Conservation (phyloP, 2,797 vertebrate genomes). For the Halcyon chelicuti region DNA sequence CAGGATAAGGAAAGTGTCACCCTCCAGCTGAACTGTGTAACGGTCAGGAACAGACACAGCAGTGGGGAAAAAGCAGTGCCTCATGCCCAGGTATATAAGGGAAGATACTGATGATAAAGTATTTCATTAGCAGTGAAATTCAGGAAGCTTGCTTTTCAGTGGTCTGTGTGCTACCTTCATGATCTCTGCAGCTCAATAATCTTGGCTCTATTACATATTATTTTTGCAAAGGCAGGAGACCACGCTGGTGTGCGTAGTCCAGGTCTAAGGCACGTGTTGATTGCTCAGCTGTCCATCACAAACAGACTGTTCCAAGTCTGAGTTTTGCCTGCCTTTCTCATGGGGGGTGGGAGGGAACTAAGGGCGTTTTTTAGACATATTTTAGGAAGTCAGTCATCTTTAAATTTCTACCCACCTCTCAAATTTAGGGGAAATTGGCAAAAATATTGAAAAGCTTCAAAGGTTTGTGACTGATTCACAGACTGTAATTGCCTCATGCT, state of each 20-base stretch:
- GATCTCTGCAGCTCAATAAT: neutral
- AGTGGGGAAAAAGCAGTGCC: neutral
- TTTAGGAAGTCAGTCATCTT: neutral
- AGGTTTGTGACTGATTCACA: neutral
- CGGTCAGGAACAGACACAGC: neutral
- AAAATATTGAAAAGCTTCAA: neutral
- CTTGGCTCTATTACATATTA: neutral
- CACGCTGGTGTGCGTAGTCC: neutral
- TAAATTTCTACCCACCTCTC: neutral
- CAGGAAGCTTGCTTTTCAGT: neutral
- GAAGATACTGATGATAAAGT: neutral
- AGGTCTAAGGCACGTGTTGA: neutral
- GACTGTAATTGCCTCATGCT: neutral
- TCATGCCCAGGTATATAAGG: neutral
- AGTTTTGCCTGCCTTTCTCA: neutral
- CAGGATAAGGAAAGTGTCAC: neutral
- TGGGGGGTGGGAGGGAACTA: neutral
- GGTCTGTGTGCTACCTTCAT: neutral
- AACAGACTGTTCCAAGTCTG: neutral
- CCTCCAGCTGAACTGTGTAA: neutral
- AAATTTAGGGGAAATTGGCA: neutral
- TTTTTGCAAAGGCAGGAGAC: neutral
- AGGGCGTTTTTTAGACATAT: neutral
- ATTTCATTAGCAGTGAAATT: neutral
- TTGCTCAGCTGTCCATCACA: neutral